Base-by-base conservation (phyloP, 2,888 invertebrate species). In the Gymnoscelis rufifasciata region DNA sequence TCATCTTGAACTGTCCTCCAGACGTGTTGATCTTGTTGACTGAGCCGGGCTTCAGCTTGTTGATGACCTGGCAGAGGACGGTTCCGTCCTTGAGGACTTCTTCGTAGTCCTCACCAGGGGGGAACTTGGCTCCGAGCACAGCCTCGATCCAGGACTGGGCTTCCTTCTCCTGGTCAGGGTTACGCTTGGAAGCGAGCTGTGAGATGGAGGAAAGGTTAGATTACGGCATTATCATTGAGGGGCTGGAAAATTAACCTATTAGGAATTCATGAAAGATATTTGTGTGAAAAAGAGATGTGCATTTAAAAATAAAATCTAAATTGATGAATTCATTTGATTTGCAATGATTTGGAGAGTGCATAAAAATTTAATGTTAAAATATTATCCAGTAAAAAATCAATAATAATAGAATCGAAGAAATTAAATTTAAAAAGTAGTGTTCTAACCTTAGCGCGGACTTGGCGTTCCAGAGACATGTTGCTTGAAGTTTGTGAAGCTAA, bases 1-100 rank as follows among this genome's bases (percentile, higher is more conserved):
- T 99, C 93, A 99, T 94, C 79, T 98, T 99, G 93, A 99, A 99
- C 77, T 98, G 97, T 76, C 98, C 97, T 63, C 98, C 97, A 37
- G 93, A 92, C 62, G 93, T 92, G 91, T 99, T 98, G 88, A 99
- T 93, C 87, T 98, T 98, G 72, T 92, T 74, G 52, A 98, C 90
- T 56, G 95, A 90, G 66, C 97, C 97, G 37, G 99, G 98, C 59
- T 92, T 88, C 63, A 99, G 87, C 78, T 95, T 96, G 92, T 99
- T 99, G 89, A 99, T 96, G 68, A 99, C 86, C 71, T 94, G 93
- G 91, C 98, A 98, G 57, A 98, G 92, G 54, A 98, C 93, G 60
- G 94, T 94, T 47, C 98, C 98, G 84, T 98, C 97, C 80, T 92
- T 94, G 54, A 98, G 90, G 55, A 95, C 93, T 72, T 98, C 97